Percentiles rank a stretch among this genome's conserved stretches.
Conservation (phyloP, 2,113 vertebrate genomes). For the Elephas maximus region DNA sequence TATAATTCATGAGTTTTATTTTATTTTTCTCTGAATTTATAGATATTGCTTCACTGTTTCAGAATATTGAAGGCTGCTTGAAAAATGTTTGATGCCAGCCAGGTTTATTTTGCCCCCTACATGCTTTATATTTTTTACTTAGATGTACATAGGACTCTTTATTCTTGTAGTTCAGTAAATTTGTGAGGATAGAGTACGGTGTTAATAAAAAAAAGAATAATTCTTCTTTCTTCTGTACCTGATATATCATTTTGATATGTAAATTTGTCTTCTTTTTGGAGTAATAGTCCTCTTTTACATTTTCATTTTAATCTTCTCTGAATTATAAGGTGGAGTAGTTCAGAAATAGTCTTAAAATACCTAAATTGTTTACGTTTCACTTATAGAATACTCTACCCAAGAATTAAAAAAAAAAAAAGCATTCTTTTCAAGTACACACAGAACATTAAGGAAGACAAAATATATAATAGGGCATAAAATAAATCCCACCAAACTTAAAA, state of each 20-base stretch:
- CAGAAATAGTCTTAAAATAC: neutral
- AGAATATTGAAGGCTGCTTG: neutral
- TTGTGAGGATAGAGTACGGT: neutral
- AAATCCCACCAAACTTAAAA: neutral
- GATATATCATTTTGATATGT: neutral
- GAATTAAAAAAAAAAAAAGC: no score
- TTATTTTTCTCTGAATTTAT: slow-evolving; percentile 19
- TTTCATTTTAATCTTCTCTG: neutral
- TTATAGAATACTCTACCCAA: neutral
- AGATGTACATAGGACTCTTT: neutral
- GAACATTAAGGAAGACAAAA: no score
- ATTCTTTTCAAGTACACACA: no score
- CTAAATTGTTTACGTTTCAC: neutral
- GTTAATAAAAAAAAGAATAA: neutral
- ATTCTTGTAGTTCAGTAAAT: neutral
- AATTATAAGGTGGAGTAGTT: neutral
- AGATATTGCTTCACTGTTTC: neutral
- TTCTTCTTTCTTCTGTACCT: neutral
- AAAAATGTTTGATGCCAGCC: neutral
- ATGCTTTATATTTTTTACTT: neutral
- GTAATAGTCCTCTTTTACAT: neutral
- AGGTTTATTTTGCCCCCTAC: neutral
- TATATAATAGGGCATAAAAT: no score
- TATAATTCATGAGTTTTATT: neutral
- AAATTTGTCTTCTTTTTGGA: neutral